Percentiles rank a stretch among this genome's conserved stretches.
Conservation (phyloP, 2,888 invertebrate species). For the Heliconius charithonia region DNA sequence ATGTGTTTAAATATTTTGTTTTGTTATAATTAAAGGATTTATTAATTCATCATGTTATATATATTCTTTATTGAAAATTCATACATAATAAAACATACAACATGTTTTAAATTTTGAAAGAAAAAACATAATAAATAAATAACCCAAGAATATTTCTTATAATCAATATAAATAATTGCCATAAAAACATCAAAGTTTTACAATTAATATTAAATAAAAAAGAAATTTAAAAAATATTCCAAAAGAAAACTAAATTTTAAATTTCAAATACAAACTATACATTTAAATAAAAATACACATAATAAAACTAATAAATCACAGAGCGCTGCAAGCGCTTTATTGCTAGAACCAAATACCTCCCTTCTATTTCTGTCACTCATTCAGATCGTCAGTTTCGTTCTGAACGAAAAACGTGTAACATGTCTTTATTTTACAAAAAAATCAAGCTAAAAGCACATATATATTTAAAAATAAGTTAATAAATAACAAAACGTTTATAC, state of each 20-base stretch:
- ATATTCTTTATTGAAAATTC: too few species aligned
- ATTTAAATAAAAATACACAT: slow-evolving; percentile 5
- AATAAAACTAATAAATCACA: slow-evolving; percentile 21
- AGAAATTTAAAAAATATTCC: neutral
- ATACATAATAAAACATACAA: too few species aligned
- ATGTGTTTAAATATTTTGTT: neutral
- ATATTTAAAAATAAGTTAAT: neutral
- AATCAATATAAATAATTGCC: neutral
- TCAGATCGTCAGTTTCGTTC: slow-evolving; percentile 55
- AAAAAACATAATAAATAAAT: too few species aligned
- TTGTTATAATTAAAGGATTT: too few species aligned
- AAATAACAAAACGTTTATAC: neutral
- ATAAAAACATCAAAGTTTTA: neutral
- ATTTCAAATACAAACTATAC: neutral
- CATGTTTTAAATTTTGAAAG: too few species aligned
- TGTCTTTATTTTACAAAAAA: slow-evolving; percentile 12
- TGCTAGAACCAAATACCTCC: slow-evolving; percentile 59
- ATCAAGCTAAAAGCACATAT: neutral
- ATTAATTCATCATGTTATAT: too few species aligned
- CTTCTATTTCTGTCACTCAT: slow-evolving; percentile 78
- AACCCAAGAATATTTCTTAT: neutral
- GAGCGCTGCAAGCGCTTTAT: slow-evolving; percentile 59
- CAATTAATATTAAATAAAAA: neutral
- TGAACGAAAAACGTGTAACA: slow-evolving; percentile 53
- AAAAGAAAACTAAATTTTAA: neutral